A percentile compares a stretch with the other conserved stretches of the same genome.
phyloP scores from a whole-genome alignment of 2,113 vertebrate genomes.

The Corythornis cristatus region DNA sequence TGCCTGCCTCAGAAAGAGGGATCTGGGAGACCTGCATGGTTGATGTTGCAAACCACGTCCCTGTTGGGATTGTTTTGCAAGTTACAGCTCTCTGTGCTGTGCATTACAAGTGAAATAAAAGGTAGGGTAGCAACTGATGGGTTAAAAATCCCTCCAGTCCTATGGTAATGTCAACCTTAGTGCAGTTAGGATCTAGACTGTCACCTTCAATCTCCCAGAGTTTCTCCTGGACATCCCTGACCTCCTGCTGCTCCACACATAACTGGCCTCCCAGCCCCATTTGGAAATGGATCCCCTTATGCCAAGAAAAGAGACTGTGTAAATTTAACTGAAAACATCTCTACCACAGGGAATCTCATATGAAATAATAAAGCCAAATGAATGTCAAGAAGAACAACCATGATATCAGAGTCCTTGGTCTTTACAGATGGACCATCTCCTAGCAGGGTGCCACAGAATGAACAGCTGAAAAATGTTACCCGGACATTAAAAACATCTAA shows the following conservation, averaged over 20 bases:
- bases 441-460: not conserved
- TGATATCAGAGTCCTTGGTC: not conserved
- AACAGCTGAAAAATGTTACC: slow-evolving; percentile 1
- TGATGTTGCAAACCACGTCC: not conserved
- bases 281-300: not conserved
- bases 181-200: not conserved
- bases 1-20: not conserved
- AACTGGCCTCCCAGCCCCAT: not conserved
- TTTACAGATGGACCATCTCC: not conserved
- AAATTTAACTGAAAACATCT: not conserved
- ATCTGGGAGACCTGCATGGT: not conserved
- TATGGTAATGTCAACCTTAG: not conserved
- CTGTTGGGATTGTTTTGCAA: not conserved
- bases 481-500: not conserved
- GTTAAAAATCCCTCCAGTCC: slow-evolving; percentile 7
- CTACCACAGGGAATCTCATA: not conserved
- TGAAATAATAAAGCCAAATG: not conserved
- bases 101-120: not conserved
- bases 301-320: not conserved
- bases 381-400: not conserved
- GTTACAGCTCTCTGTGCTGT: not conserved
- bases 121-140: not conserved
- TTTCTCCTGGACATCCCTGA: not conserved
- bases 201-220: not conserved
- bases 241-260: not conserved